phyloP scores from a whole-genome alignment of 23 tunicate genomes.

The Aplidium turbinatum region DNA sequence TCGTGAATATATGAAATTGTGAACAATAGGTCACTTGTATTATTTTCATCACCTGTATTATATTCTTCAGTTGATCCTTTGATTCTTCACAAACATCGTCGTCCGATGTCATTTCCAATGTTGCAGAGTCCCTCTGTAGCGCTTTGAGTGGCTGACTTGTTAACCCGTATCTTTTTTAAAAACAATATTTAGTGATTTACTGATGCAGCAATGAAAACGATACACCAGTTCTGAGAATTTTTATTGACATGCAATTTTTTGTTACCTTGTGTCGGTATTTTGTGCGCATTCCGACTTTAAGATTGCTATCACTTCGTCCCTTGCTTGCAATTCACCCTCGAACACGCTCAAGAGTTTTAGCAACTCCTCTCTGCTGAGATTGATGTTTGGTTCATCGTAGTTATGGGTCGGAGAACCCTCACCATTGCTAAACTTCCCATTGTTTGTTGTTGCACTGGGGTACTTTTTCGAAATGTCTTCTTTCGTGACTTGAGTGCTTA shows the following conservation, averaged over 20 bases:
- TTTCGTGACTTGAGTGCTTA: no score
- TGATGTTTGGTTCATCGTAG: slow-evolving; percentile 73
- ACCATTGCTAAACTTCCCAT: no score
- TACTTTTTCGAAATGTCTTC: no score
- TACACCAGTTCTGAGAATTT: no score
- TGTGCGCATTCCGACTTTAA: slow-evolving; percentile 56
- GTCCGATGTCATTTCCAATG: slow-evolving; percentile 49
- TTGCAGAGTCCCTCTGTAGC: slow-evolving; percentile 70
- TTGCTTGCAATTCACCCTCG: slow-evolving; percentile 96
- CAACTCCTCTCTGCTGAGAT: slow-evolving; percentile 75
- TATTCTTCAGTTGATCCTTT: slow-evolving; percentile 67
- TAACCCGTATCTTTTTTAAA: slow-evolving; percentile 53
- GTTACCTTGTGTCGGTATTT: slow-evolving; percentile 24
- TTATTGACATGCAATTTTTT: no score
- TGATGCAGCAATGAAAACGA: no score
- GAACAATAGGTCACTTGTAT: no score
- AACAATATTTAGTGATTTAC: not conserved
- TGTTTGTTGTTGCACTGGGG: no score
- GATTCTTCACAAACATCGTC: slow-evolving; percentile 65
- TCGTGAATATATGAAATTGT: no score
- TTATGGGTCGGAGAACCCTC: no score
- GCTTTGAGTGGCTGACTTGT: slow-evolving; percentile 78
- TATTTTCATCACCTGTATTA: slow-evolving; percentile 86
- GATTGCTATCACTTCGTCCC: slow-evolving; percentile 85
- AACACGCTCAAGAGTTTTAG: slow-evolving; percentile 81